These are phyloP conservation scores for Catagonus wagneri DNA, from an alignment of 2,113 vertebrate species.

Conservation along the genomic window DNA sequence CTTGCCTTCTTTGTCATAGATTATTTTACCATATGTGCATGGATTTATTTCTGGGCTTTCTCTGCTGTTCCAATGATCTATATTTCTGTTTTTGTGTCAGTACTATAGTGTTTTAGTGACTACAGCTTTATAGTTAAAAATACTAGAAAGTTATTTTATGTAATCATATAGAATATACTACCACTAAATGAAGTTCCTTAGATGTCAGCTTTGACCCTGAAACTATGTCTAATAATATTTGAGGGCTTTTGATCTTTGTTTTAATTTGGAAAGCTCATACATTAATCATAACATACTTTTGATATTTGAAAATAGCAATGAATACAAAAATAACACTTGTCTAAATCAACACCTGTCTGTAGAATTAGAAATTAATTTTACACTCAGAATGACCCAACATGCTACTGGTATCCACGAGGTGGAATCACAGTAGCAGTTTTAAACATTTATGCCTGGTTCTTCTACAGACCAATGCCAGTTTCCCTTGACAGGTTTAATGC, in stretches of 20 bases:
- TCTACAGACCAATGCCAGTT: neutral
- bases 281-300: neutral
- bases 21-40: too few species aligned
- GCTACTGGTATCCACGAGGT: neutral
- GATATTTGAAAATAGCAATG: conserved; percentile 16
- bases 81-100: too few species aligned
- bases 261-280: neutral
- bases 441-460: neutral
- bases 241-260: neutral
- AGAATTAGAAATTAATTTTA: conserved; percentile 58
- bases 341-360: neutral
- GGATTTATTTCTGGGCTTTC: too few species aligned
- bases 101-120: too few species aligned
- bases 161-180: neutral
- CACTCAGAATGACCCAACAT: neutral
- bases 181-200: neutral
- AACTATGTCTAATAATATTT: neutral
- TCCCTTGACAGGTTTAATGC: neutral
- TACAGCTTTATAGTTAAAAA: too few species aligned
- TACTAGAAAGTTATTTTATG: neutral
- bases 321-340: neutral
- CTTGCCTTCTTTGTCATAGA: too few species aligned
- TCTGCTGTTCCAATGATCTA: too few species aligned
- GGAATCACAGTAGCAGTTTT: neutral
- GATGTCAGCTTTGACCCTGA: neutral